These are phyloP conservation scores for Halocynthia aurantium DNA, from an alignment of 23 tunicate species.

Conservation along the genomic window DNA sequence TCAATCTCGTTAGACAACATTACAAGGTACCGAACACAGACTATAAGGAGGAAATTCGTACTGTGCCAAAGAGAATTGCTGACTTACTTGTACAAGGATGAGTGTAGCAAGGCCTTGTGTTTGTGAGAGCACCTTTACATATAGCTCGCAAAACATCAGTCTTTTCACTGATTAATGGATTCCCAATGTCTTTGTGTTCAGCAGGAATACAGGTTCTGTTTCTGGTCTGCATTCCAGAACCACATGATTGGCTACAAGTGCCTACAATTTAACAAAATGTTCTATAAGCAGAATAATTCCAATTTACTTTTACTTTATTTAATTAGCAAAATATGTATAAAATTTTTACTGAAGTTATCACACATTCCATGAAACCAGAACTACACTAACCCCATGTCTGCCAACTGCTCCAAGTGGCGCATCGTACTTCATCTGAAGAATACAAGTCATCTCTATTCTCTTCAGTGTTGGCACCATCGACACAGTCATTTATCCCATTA, in stretches of 20 bases:
- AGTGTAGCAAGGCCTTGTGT: constrained; percentile 33
- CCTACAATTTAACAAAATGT: constrained; percentile 9
- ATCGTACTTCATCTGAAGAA: constrained; percentile 56
- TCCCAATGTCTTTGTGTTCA: not conserved
- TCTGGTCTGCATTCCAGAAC: constrained; percentile 51
- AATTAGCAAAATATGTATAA: not conserved
- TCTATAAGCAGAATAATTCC: not conserved
- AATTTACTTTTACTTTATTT: not conserved
- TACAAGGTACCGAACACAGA: no score
- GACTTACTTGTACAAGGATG: constrained; percentile 40
- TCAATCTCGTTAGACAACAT: no score
- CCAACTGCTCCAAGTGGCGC: constrained; percentile 53
- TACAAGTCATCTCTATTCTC: not conserved
- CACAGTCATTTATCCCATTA: constrained; percentile 50
- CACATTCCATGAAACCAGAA: no score
- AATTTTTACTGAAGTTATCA: no score
- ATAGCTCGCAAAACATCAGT: constrained; percentile 20
- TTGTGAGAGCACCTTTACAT: constrained; percentile 29
- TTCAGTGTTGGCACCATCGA: constrained; percentile 6
- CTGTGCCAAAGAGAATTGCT: not conserved
- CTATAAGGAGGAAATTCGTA: no score
- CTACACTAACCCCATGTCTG: constrained; percentile 45
- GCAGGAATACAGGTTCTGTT: constrained; percentile 25
- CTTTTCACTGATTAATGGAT: constrained; percentile 1
- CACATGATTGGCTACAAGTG: constrained; percentile 41